Base-by-base conservation (phyloP, 2,888 invertebrate genomes). In the Scrobipalpa costella region DNA sequence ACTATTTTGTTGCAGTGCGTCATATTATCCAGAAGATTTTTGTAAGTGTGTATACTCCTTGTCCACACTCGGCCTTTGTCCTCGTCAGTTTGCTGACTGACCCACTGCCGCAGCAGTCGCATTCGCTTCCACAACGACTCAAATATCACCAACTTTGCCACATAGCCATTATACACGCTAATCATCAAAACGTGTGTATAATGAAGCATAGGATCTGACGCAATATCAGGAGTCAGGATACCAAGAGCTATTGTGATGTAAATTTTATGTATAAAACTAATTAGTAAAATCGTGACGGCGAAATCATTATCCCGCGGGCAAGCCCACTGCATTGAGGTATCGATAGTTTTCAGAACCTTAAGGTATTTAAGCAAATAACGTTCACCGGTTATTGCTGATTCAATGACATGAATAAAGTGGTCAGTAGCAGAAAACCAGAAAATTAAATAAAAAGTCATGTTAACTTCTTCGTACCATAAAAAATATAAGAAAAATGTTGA, bases 51-150 rank as follows among this genome's bases (percentile, higher is more conserved):
- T 19, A 50, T 19, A 9, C 50, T 11, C 9, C 21, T 50, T 11
- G 9, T 50, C 50, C 50, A 50, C 11, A 50, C 50, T 11, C 21
- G 6, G 11, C 9, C 3, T 3, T 21, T 19, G 50, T 50, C 21
- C 19, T 2, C 11, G 21, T 21, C 19, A 8, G 11, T 11, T 1
- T 19, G 7, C 19, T 50, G 11, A 9, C 21, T 9, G 21, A 50
- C 19, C 50, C 50, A 50, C 8, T 21, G 7, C 19, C 50, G 19
- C 21, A 50, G 19, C 19, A 50, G 19, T 5, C 50, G 8, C 50
- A 50, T 50, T 21, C 50, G 19, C 21, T 8, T 50, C 50, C 44
- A 44, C 44, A 44, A n/a, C 44, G 44, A 44, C 44, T 44, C 44
- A n/a, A n/a, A 44, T 13, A 44, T 44, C n/a, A 44, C n/a, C 6